Base-by-base conservation (phyloP, 2,797 vertebrate genomes). In the Balearica regulorum region DNA sequence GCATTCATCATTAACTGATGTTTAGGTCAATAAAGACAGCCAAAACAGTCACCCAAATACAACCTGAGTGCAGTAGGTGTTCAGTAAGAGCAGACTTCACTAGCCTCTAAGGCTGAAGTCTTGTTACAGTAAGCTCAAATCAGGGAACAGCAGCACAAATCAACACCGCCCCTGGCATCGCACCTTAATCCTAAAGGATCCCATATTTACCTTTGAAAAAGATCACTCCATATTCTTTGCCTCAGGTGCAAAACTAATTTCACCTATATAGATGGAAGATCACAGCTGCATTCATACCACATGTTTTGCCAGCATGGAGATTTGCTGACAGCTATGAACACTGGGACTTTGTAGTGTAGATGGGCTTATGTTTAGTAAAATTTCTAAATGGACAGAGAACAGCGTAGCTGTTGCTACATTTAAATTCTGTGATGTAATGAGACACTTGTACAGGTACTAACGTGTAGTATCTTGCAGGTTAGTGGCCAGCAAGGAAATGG, bases 61-160 rank as follows among this genome's bases (percentile, higher is more conserved):
- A 71, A 49, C 13, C 57, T 0, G 0, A 49, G 39, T 2, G 9
- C 4, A 25, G 3, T 0, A 12, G 0, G 3, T 15, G 14, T 61
- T 71, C 35, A 13, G 19, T 13, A 55, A 70, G 31, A 66, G 20
- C 43, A 76, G 20, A 51, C 43, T 28, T 18, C n/a, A 75, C 24
- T n/a, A 62, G 61, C 46, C 65, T 65, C 72, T 26, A 28, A 53
- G 72, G 83, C 46, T 49, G 17, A 81, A 62, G 35, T 25, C 57
- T 22, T 15, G 10, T 7, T 13, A 39, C 10, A 51, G 24, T 19
- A 51, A 87, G 1, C 43, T 78, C 61, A 44, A 41, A 76, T 35
- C 7, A 85, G 78, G 51, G 41, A 94, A n/a, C 8, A 68, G 51
- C 77, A 95, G 75, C 66, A 91, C 33, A 48, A 86, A 70, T 10